A percentile compares a stretch with the other conserved stretches of the same genome.
Evolutionary conservation across 2,888 invertebrate genomes (phyloP).

Genomic region (Apocheima hispidaria): DNA sequence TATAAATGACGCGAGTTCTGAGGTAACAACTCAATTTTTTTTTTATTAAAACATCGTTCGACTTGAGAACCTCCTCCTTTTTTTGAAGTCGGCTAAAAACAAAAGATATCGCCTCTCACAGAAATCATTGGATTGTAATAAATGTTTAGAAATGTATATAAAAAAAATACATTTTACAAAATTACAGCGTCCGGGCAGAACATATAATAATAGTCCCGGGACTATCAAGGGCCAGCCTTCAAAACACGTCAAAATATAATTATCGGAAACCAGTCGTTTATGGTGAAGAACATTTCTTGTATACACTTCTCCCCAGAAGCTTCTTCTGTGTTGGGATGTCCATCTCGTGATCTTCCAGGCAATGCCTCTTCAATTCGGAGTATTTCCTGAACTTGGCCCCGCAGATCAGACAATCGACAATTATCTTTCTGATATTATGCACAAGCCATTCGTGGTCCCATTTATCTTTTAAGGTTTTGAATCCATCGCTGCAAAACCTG

Average conservation of each 20-base stretch:
- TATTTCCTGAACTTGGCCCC: slow-evolving; percentile 76
- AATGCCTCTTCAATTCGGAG: slow-evolving; percentile 72
- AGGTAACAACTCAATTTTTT: too few relatives aligned
- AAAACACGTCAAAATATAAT: neutral
- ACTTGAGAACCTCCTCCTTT: too few relatives aligned
- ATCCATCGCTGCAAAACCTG: slow-evolving; percentile 66
- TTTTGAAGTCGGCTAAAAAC: too few relatives aligned
- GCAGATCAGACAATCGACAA: slow-evolving; percentile 74
- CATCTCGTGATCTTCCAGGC: slow-evolving; percentile 58
- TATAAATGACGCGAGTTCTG: too few relatives aligned
- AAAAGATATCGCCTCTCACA: neutral
- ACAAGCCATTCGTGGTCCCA: slow-evolving; percentile 82
- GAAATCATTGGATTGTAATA: neutral
- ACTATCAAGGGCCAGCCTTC: slow-evolving; percentile 10
- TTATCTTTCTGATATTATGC: slow-evolving; percentile 75
- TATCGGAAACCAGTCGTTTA: neutral
- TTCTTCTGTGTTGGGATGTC: slow-evolving; percentile 67
- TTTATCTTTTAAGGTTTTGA: slow-evolving; percentile 70
- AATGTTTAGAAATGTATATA: too few relatives aligned
- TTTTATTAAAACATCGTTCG: too few relatives aligned
- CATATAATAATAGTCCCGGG: too few relatives aligned
- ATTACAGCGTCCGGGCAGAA: too few relatives aligned
- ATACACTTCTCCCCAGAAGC: slow-evolving; percentile 42
- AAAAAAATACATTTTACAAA: too few relatives aligned
- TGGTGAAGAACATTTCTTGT: neutral